Evolutionary conservation across 1,140 invertebrate genomes (phyloP), one percentile per base, ranked within the genome.

Genomic region (Steinernema khuongi): DNA sequence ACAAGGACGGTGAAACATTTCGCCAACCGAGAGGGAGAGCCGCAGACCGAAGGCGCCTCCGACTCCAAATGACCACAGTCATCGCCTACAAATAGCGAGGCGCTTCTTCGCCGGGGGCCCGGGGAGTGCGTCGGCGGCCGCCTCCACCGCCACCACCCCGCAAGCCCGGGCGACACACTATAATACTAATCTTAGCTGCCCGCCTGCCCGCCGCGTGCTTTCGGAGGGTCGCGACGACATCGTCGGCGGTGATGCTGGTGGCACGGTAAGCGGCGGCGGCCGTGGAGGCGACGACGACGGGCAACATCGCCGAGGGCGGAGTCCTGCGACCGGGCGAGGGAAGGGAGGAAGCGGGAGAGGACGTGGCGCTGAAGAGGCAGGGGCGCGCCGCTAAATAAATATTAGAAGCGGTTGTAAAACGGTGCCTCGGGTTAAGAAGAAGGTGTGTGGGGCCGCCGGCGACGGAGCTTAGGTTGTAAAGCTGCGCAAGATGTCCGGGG

Each of bases 381-480:
- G 11, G 50, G 2, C 22, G 50, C 50, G 50, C 14, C 22, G 50
- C 50, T 60, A 60, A 60, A 60, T 60, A 60, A 60, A 60, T 60
- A 60, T 60, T 60, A 60, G 50, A 60, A 60, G 26, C 50, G 50
- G 50, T 60, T 60, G 50, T 60, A 60, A 60, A 60, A 60, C n/a
- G n/a, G n/a, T n/a, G n/a, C n/a, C n/a, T n/a, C n/a, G n/a, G n/a
- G n/a, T n/a, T n/a, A n/a, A n/a, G n/a, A n/a, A n/a, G n/a, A n/a
- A n/a, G n/a, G 50, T 60, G 50, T 22, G 14, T 41, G 7, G 36
- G 36, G 50, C 22, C 22, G 50, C 11, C 50, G 50, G 2, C 50
- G 50, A 2, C 50, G 50, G 50, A 11, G 50, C 14, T 26, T 11
- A 22, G 26, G 50, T 60, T 60, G 50, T 60, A 60, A 60, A 26